phyloP scores from a whole-genome alignment of 2,113 vertebrate genomes.

The Phaethornis superciliosus region DNA sequence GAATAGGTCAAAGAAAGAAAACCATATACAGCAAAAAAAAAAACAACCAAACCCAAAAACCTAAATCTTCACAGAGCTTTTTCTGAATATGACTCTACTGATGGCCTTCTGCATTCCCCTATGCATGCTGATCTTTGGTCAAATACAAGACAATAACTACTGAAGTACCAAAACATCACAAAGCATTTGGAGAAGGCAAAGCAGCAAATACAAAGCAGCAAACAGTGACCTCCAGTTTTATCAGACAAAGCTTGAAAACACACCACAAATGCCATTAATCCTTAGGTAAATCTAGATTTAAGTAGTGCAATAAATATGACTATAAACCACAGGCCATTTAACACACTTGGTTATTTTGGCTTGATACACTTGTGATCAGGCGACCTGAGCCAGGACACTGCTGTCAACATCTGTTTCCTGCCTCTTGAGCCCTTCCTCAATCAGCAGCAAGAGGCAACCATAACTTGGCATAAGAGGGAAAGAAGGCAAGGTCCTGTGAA shows the following conservation, averaged over 20 bases:
- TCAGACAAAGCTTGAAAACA: not conserved
- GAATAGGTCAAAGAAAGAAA: not conserved
- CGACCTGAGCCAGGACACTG: constrained; percentile 54
- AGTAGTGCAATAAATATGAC: not conserved
- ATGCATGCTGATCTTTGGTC: not conserved
- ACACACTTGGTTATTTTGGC: constrained; percentile 43
- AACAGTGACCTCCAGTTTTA: not conserved
- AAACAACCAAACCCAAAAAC: too few relatives aligned
- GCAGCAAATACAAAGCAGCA: not conserved
- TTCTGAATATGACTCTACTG: not conserved
- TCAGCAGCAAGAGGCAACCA: not conserved
- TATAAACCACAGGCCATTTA: not conserved
- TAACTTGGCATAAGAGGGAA: not conserved
- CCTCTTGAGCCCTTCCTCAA: constrained; percentile 31
- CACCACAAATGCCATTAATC: not conserved
- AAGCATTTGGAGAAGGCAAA: not conserved
- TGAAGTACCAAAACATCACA: not conserved
- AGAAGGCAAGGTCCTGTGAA: not conserved
- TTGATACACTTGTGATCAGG: constrained; percentile 15
- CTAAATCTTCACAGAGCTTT: not conserved
- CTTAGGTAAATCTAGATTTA: not conserved
- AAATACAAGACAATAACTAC: not conserved
- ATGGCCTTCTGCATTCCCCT: not conserved
- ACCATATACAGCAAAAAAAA: not conserved
- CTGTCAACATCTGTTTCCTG: constrained; percentile 57